Conservation (phyloP, 2,888 invertebrate genomes). For the Amorpha juglandis region DNA sequence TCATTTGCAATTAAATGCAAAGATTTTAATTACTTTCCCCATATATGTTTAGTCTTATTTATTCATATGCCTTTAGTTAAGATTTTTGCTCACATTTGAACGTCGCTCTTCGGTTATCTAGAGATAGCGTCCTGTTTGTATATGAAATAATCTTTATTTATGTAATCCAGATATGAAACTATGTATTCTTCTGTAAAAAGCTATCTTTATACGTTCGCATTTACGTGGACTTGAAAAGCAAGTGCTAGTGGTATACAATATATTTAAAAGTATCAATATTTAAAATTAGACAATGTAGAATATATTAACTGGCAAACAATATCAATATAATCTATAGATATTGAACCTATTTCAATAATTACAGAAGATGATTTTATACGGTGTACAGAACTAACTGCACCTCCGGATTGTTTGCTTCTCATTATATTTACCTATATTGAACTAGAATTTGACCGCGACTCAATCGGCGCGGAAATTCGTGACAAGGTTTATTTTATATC, state of each 20-base stretch:
- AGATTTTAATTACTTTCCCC: slow-evolving; percentile 21
- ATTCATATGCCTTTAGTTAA: background rate
- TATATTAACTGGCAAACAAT: slow-evolving; percentile 34
- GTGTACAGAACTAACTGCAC: slow-evolving; percentile 16
- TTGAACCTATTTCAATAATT: slow-evolving; percentile 3
- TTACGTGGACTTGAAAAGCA: slow-evolving; percentile 32
- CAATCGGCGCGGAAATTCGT: background rate
- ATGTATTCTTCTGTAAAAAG: slow-evolving; percentile 34
- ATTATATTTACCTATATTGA: slow-evolving; percentile 6
- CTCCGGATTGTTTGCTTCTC: slow-evolving; percentile 18
- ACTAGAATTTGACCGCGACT: slow-evolving; percentile 11
- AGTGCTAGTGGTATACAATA: slow-evolving; percentile 21
- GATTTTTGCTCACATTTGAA: slow-evolving; percentile 1
- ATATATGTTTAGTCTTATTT: background rate
- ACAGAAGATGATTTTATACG: slow-evolving; percentile 10
- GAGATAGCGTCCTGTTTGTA: slow-evolving; percentile 1
- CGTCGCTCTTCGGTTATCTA: slow-evolving; percentile 9
- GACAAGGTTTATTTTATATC: background rate
- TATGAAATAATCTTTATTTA: slow-evolving; percentile 28
- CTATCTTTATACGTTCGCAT: slow-evolving; percentile 34
- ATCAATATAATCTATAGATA: slow-evolving; percentile 3
- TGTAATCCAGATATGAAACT: slow-evolving; percentile 30
- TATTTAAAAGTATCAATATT: slow-evolving; percentile 36
- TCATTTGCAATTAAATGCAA: slow-evolving; percentile 23
- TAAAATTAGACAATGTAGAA: slow-evolving; percentile 40